A percentile compares a stretch with the other conserved stretches of the same genome.
Evolutionary conservation across 2,797 vertebrate species (phyloP).

Genomic region (Sebastes hopkinsi): DNA sequence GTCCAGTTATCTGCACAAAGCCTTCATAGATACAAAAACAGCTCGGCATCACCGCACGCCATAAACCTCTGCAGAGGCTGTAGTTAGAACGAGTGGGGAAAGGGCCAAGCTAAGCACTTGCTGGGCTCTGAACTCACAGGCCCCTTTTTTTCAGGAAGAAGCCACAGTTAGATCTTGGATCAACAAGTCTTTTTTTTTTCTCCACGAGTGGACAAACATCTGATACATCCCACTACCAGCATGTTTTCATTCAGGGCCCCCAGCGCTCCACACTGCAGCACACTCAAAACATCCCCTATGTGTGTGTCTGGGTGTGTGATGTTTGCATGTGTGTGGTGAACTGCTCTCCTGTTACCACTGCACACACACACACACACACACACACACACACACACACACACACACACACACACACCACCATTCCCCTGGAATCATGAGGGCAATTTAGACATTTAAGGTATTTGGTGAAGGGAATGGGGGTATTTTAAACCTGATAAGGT

Average conservation of each 20-base stretch:
- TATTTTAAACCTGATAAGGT: background rate
- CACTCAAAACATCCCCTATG: slow-evolving; percentile 61
- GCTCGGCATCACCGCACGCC: slow-evolving; percentile 18
- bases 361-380: slow-evolving; percentile 1
- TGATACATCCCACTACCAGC: slow-evolving; percentile 65
- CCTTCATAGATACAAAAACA: slow-evolving; percentile 44
- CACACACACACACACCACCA: background rate
- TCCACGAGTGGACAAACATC: slow-evolving; percentile 60
- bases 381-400: background rate
- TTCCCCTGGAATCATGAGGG: slow-evolving; percentile 31
- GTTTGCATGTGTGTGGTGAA: slow-evolving; percentile 44
- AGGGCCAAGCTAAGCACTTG: slow-evolving; percentile 61
- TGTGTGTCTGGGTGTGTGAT: slow-evolving; percentile 32
- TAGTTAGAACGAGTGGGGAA: slow-evolving; percentile 51
- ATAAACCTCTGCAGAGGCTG: slow-evolving; percentile 46
- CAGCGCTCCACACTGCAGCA: slow-evolving; percentile 39
- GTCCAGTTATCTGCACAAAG: slow-evolving; percentile 39
- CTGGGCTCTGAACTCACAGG: slow-evolving; percentile 44
- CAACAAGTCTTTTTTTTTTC: slow-evolving; percentile 52
- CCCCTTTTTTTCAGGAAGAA: slow-evolving; percentile 56
- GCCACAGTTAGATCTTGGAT: slow-evolving; percentile 68
- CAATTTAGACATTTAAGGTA: slow-evolving; percentile 31
- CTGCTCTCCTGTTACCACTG: slow-evolving; percentile 11
- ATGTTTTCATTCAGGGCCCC: slow-evolving; percentile 70
- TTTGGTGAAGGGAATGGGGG: slow-evolving; percentile 3